A percentile compares a stretch with the other conserved stretches of the same genome.
Conservation (phyloP, 2,797 vertebrate genomes). For the Oreonectes daqikongensis region DNA sequence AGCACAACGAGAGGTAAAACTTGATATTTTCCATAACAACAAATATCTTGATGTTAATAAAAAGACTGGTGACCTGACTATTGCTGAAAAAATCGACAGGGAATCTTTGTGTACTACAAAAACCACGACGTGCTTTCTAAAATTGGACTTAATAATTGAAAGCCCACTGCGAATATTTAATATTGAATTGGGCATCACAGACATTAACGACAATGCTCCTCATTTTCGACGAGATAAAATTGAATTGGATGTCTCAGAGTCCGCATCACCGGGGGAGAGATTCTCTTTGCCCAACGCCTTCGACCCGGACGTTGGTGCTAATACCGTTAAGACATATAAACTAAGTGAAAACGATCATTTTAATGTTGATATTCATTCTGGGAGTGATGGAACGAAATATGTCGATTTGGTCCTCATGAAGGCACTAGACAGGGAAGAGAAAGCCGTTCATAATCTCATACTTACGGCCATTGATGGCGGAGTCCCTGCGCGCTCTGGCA, state of each 20-base stretch:
- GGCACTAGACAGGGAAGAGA: conserved; percentile 68
- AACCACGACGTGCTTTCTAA: conserved; percentile 77
- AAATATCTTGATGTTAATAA: conserved; percentile 79
- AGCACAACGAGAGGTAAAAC: conserved; percentile 74
- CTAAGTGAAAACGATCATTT: conserved; percentile 71
- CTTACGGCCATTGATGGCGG: conserved; percentile 60
- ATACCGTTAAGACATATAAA: conserved; percentile 66
- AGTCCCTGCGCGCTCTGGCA: conserved; percentile 55
- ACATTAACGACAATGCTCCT: conserved; percentile 90
- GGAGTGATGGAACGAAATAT: conserved; percentile 60
- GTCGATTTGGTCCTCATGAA: conserved; percentile 69
- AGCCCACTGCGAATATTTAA: conserved; percentile 83
- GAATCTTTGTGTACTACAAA: conserved; percentile 81
- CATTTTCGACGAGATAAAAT: conserved; percentile 82
- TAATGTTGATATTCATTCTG: conserved; percentile 63
- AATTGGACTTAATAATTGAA: conserved; percentile 86
- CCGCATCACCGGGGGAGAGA: conserved; percentile 70
- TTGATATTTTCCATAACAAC: conserved; percentile 76
- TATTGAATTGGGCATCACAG: conserved; percentile 86
- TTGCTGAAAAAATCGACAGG: conserved; percentile 80
- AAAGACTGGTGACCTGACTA: conserved; percentile 75
- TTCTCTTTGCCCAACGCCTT: conserved; percentile 65
- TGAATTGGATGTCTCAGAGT: conserved; percentile 86
- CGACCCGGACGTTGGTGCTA: conserved; percentile 65
- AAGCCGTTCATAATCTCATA: conserved; percentile 63